Evolutionary conservation across 2,113 vertebrate genomes (phyloP).

Genomic region (Anoplopoma fimbria): DNA sequence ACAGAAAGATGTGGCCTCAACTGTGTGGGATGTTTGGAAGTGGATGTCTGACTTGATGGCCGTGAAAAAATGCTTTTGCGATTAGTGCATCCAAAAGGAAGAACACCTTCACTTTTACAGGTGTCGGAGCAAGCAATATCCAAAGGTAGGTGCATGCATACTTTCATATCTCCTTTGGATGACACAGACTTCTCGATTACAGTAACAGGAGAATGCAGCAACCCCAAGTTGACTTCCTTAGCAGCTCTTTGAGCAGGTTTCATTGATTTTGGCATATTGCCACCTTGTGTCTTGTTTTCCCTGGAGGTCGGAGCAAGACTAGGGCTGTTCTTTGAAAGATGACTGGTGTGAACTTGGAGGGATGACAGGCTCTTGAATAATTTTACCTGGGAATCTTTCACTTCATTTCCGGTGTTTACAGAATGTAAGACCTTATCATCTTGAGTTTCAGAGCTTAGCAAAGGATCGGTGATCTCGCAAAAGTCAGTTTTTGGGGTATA

Average conservation of each 20-base stretch:
- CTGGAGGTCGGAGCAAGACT: not conserved
- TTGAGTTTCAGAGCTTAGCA: not conserved
- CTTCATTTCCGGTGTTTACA: not conserved
- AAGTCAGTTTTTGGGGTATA: not conserved
- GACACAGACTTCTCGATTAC: not conserved
- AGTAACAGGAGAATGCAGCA: not conserved
- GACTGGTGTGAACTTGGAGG: not conserved
- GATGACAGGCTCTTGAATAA: not conserved
- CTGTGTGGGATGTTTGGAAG: constrained; percentile 52
- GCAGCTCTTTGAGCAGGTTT: constrained; percentile 5
- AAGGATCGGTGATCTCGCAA: not conserved
- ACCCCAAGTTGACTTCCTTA: not conserved
- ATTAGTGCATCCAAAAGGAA: constrained; percentile 50
- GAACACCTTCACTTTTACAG: not conserved
- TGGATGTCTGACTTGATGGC: constrained; percentile 46
- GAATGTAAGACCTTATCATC: not conserved
- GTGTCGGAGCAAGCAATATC: not conserved
- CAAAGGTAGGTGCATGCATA: not conserved
- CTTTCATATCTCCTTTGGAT: not conserved
- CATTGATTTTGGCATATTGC: not conserved
- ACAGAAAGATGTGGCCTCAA: not conserved
- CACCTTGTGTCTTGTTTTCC: not conserved
- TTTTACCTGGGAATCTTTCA: not conserved
- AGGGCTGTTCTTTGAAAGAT: not conserved
- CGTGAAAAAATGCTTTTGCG: constrained; percentile 71